These are phyloP conservation scores for Phalacrocorax pelagicus DNA, from an alignment of 2,113 vertebrate genomes.

Conservation along the genomic window DNA sequence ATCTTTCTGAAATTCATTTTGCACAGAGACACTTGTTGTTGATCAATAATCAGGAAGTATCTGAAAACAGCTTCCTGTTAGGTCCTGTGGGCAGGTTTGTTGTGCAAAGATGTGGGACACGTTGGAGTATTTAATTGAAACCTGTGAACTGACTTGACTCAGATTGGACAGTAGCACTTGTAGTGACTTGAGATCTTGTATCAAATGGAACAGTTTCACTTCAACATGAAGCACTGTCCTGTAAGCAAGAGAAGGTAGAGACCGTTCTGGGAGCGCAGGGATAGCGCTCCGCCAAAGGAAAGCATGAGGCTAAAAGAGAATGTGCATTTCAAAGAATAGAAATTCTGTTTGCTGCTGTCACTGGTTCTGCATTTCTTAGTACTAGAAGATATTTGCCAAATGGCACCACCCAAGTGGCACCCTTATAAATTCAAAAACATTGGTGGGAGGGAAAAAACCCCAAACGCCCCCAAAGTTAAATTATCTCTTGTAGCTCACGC, in stretches of 20 bases:
- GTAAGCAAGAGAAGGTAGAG: neutral
- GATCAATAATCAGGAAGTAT: neutral
- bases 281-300: neutral
- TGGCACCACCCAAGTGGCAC: neutral
- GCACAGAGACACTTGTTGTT: neutral
- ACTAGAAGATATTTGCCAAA: neutral
- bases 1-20: neutral
- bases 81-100: neutral
- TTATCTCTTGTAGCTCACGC: neutral
- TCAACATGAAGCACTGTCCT: neutral
- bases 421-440: neutral
- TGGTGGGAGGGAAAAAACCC: neutral
- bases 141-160: neutral
- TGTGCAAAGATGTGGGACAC: neutral
- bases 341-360: neutral
- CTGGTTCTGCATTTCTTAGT: neutral
- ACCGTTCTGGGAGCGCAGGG: neutral
- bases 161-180: neutral
- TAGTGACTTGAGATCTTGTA: neutral
- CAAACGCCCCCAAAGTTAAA: neutral
- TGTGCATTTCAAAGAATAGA: neutral
- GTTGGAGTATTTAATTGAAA: neutral
- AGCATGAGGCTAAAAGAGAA: neutral
- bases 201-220: neutral
- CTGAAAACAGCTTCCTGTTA: neutral